Conservation (phyloP, 2,888 invertebrate genomes). For the Odontothrips loti region DNA sequence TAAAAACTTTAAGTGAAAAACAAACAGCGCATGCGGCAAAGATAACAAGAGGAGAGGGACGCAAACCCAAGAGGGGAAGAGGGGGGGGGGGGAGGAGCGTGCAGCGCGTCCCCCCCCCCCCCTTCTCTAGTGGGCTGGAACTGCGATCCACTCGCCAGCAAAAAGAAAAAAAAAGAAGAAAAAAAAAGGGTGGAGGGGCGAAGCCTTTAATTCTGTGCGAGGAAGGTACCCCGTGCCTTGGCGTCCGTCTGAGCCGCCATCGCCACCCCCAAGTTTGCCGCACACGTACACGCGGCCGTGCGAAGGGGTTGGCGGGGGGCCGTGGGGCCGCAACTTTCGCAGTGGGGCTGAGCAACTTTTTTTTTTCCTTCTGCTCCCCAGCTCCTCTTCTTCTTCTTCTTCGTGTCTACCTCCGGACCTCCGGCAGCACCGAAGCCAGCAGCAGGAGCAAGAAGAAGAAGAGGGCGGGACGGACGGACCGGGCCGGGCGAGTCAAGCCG, state of each 20-base stretch:
- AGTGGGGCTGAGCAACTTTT: neutral
- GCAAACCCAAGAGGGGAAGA: neutral
- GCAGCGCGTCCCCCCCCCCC: no score
- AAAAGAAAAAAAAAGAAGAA: neutral
- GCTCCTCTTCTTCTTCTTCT: neutral
- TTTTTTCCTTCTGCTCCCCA: neutral
- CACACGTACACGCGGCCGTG: constrained; percentile 2
- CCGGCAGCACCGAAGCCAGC: no score
- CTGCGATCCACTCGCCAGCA: neutral
- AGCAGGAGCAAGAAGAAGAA: no score
- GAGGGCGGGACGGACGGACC: no score
- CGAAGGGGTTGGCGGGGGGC: neutral
- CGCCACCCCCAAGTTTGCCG: constrained; percentile 13
- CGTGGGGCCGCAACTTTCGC: neutral
- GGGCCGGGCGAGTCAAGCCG: no score
- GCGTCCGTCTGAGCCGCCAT: neutral
- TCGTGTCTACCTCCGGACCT: no score
- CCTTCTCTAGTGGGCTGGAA: neutral
- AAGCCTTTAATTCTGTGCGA: constrained; percentile 11
- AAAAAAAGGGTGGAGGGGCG: neutral
- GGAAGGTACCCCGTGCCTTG: neutral
- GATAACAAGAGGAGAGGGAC: neutral
- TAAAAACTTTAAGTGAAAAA: neutral
- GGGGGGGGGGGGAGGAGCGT: neutral
- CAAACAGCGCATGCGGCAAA: neutral